phyloP scores from a whole-genome alignment of 2,888 invertebrate genomes.

The Oscheius sp. region DNA sequence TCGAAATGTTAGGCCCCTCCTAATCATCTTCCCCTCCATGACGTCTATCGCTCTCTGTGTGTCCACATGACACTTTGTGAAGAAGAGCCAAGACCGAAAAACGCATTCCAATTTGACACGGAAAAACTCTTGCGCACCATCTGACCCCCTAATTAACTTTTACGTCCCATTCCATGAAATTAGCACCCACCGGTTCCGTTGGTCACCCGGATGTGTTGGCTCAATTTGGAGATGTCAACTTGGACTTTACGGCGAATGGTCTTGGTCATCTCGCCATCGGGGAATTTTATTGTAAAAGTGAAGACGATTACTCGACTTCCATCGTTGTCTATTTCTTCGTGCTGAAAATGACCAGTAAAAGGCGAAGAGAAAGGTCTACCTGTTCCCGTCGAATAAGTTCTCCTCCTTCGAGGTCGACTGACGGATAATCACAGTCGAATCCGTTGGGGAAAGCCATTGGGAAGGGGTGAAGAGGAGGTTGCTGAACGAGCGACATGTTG shows the following conservation, averaged over 20 bases:
- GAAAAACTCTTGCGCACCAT: too few relatives aligned
- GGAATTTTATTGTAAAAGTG: constrained; percentile 62
- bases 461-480: constrained; percentile 13
- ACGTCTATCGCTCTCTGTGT: too few relatives aligned
- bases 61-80: too few relatives aligned
- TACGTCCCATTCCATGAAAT: too few relatives aligned
- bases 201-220: constrained; percentile 44
- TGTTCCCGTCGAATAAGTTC: constrained; percentile 56
- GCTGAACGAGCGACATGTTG: constrained; percentile 36
- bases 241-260: constrained; percentile 64
- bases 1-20: too few relatives aligned
- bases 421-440: constrained; percentile 39
- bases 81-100: too few relatives aligned
- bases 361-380: too few relatives aligned
- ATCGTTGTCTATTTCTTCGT: constrained; percentile 71
- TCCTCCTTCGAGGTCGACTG: constrained; percentile 67
- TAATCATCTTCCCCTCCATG: too few relatives aligned
- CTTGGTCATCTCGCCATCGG: constrained; percentile 66
- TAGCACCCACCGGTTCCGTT: constrained; percentile 43
- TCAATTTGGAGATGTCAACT: constrained; percentile 48
- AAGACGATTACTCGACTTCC: constrained; percentile 66
- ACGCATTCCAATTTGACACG: too few relatives aligned
- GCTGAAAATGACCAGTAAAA: constrained; percentile 51
- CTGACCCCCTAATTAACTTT: too few relatives aligned
- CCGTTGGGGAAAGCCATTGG: background rate